Base-by-base conservation (phyloP, 1,140 invertebrate species). In the Drosophila littoralis region DNA sequence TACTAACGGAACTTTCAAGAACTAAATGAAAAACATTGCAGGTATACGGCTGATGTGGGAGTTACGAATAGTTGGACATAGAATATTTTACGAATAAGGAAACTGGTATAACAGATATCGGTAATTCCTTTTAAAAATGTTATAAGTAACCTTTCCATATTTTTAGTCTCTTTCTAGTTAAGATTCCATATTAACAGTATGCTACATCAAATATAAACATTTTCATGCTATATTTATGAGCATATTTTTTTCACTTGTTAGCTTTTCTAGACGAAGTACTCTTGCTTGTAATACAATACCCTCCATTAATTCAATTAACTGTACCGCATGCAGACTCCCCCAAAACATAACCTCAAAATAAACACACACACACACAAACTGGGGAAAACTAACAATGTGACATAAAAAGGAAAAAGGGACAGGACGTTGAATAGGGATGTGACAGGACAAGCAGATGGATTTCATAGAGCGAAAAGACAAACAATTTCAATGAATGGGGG, bases 231-330 rank as follows among this genome's bases (percentile, higher is more conserved):
- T 40, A 55, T 38, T 35, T 58, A 7, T 13, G 7, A 48, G n/a
- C 32, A 46, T 38, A 45, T 22, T 58, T 61, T 22, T 58, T 61
- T 22, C n/a, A 51, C 40, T 59, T 59, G 67, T 70, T 51, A 32
- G 17, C 73, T 13, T 38, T 40, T 48, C 28, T 17, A n/a, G 35
- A 28, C 46, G 17, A 8, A 42, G 40, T 10, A 28, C 51, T 28
- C 4, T 50, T 32, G 22, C 58, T 58, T 68, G 82, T 65, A 86
- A 86, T 57, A 35, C 33, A 65, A 86, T 86, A 76, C 66, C 40
- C 51, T 38, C 72, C 76, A 88, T 86, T 79, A 78, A 86, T 82
- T 86, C 79, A 86, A 86, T 88, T 82, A 86, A 88, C 72, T 71
- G 57, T 68, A 59, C 66, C 46, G 35, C 55, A 64, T 42, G 40